Conservation (phyloP, 1,140 invertebrate genomes). For the Aphelenchoides besseyi region DNA sequence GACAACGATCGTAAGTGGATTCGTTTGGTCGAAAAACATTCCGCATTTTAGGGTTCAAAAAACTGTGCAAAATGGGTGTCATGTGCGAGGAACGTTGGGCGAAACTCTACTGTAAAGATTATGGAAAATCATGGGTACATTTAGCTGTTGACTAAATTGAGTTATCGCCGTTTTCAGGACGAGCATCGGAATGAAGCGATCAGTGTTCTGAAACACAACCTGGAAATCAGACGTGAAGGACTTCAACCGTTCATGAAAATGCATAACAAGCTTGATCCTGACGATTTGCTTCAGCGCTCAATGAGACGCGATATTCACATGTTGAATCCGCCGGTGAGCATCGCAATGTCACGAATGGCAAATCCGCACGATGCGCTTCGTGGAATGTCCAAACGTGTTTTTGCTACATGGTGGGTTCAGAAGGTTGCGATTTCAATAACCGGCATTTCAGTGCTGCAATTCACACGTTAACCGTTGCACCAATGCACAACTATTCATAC, state of each 20-base stretch:
- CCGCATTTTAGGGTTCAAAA: slow-evolving; percentile 10
- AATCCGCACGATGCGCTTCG: background rate
- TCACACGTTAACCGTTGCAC: background rate
- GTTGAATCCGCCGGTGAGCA: slow-evolving; percentile 11
- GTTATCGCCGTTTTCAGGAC: background rate
- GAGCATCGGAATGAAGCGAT: slow-evolving; percentile 22
- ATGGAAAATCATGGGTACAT: slow-evolving; percentile 3
- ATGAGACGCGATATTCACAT: background rate
- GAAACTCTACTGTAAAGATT: slow-evolving; percentile 12
- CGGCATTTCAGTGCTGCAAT: background rate
- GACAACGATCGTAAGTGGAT: slow-evolving; percentile 7
- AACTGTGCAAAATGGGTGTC: slow-evolving; percentile 19
- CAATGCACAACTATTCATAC: slow-evolving; percentile 5
- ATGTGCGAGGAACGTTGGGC: slow-evolving; percentile 19
- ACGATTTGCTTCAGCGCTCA: background rate
- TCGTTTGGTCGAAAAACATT: background rate
- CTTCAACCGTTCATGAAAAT: slow-evolving; percentile 6
- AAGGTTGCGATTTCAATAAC: background rate
- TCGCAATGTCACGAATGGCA: background rate
- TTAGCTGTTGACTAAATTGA: background rate
- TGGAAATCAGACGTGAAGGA: slow-evolving; percentile 18
- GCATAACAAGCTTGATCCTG: background rate
- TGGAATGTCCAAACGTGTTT: background rate
- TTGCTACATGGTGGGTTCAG: slow-evolving; percentile 14
- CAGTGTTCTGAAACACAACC: slow-evolving; percentile 22